Evolutionary conservation across 2,888 invertebrate genomes (phyloP), one percentile per base, ranked within the genome.

Genomic region (Hypomecis punctinalis): DNA sequence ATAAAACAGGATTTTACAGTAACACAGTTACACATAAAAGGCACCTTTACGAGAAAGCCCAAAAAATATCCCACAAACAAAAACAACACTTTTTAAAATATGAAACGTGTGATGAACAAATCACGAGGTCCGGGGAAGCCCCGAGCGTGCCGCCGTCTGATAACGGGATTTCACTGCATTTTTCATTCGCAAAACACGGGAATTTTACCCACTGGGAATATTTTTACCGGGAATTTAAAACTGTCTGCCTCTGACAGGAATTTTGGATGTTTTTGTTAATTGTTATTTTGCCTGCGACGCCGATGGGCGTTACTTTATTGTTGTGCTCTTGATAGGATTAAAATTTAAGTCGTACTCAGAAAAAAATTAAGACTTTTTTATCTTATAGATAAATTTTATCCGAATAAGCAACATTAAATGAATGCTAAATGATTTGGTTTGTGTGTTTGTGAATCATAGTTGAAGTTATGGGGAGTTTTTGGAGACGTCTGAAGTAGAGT

Each of bases 161-260:
- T 76, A 74, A 69, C 64, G 47, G 56, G 67, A 63, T 72, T 69
- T 69, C 37, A 54, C 63, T 69, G 71, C 72, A 73, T 72, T 70
- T 75, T 72, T 73, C 70, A 73, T 63, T 49, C 63, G 45, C 13
- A 48, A 63, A 68, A 68, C 61, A 67, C 35, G 49, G 47, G 55
- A 46, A 46, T 55, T 11, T 39, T 39, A 8, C 8, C 46, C 55
- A 45, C 43, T 8, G 10, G 54, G 55, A 11, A 53, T 60, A 49
- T 59, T 54, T 61, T 55, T 13, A 45, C 40, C 39, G 57, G 39
- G 23, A 47, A 39, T 40, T 48, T 11, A 46, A 45, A 13, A 13
- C 40, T 8, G 35, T 5, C 5, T 43, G 35, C 35, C 0, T 54
- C 35, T 42, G 33, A 33, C 40, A 5, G 49, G 7, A 11, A 9